A percentile compares a stretch with the other conserved stretches of the same genome.
These are phyloP conservation scores for Pentamera pediparva DNA, from an alignment of 53 echinoderm and acorn worm genomes.

Conservation along the genomic window DNA sequence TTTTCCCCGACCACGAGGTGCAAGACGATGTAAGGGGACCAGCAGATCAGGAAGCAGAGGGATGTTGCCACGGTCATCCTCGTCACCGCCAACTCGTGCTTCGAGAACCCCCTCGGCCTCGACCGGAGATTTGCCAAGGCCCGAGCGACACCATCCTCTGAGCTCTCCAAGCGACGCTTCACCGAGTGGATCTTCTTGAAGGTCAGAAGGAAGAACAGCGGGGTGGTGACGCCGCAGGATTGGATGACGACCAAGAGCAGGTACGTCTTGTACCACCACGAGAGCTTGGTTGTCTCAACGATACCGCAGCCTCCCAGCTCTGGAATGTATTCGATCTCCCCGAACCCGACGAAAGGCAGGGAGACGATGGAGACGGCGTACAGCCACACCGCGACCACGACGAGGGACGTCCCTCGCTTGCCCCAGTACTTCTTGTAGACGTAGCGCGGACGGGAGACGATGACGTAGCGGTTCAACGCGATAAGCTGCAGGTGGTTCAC, in stretches of 20 bases:
- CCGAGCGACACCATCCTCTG: neutral
- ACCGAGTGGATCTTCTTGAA: conserved; percentile 13
- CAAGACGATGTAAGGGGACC: conserved; percentile 12
- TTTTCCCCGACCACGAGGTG: neutral
- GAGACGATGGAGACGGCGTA: neutral
- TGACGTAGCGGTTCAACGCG: conserved; percentile 11
- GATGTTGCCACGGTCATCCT: conserved; percentile 18
- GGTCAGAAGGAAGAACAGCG: neutral
- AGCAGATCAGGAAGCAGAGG: neutral
- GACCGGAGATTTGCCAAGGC: neutral
- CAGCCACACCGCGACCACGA: neutral
- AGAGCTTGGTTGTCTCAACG: neutral
- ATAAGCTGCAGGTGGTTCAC: conserved; percentile 22
- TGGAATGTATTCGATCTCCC: conserved; percentile 20
- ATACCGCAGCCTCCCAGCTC: conserved; percentile 27
- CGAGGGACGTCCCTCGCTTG: neutral
- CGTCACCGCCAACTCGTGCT: conserved; percentile 13
- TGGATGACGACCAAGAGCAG: neutral
- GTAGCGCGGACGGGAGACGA: conserved; percentile 11
- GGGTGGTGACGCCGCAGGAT: conserved; percentile 14
- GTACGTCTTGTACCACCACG: conserved; percentile 21
- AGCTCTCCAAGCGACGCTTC: neutral
- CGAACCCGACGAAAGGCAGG: conserved; percentile 19
- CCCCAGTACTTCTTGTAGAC: conserved; percentile 12
- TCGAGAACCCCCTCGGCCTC: conserved; percentile 5